phyloP scores from a whole-genome alignment of 2,888 invertebrate genomes.

The Sialis fuliginosa region DNA sequence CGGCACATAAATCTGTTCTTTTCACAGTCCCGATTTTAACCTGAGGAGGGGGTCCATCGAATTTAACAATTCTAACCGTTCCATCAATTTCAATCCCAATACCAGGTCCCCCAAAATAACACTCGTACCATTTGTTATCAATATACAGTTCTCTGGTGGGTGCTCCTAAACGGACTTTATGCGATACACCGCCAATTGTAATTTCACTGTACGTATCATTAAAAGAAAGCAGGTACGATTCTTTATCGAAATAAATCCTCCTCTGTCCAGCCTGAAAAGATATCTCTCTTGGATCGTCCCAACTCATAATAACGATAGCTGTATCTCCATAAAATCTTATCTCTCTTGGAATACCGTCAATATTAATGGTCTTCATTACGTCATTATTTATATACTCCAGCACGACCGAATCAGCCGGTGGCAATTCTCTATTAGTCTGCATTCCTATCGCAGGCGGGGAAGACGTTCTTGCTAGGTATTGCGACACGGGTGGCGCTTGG shows the following conservation, averaged over 20 bases:
- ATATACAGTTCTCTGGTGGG: constrained; percentile 84
- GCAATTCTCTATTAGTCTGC: constrained; percentile 19
- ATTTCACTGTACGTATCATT: constrained; percentile 59
- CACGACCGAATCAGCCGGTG: constrained; percentile 23
- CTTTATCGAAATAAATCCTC: constrained; percentile 55
- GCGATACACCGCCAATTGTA: constrained; percentile 50
- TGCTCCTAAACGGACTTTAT: constrained; percentile 73
- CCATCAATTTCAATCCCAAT: constrained; percentile 65
- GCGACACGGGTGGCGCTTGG: constrained; percentile 1
- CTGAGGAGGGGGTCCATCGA: constrained; percentile 85
- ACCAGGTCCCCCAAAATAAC: constrained; percentile 80
- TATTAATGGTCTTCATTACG: constrained; percentile 61
- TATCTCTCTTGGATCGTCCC: constrained; percentile 74
- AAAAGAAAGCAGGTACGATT: constrained; percentile 39
- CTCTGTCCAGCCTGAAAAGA: constrained; percentile 67
- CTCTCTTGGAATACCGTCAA: constrained; percentile 64
- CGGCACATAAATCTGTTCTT: constrained; percentile 66
- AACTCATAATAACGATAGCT: constrained; percentile 68
- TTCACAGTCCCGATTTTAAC: constrained; percentile 72
- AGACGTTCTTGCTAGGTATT: constrained; percentile 5
- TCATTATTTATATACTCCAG: constrained; percentile 42
- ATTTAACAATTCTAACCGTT: constrained; percentile 54
- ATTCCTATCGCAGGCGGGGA: constrained; percentile 9
- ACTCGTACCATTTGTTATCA: constrained; percentile 77
- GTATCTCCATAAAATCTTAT: constrained; percentile 74